Evolutionary conservation across 1,140 invertebrate genomes (phyloP), one percentile per base, ranked within the genome.

Genomic region (Drosophila murphyi): DNA sequence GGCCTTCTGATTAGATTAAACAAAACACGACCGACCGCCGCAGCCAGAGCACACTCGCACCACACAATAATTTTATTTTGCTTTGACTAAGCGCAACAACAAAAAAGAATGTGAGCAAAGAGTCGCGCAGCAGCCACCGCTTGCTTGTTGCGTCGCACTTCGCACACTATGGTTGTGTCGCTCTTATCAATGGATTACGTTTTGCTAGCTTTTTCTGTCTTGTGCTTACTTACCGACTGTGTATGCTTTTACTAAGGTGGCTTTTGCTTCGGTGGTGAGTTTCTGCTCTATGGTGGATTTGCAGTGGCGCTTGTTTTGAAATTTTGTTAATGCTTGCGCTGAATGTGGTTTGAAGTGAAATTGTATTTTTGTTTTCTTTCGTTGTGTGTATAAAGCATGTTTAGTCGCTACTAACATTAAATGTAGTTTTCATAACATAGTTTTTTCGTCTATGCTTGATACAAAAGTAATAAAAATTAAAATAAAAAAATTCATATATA

Each of bases 401-500:
- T 77, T 73, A 56, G 64, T 80, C 51, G 34, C 47, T 56, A 65
- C 41, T 62, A 67, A 76, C 28, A 71, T 6, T 51, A 45, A 54
- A 70, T 73, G 20, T 56, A 12, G 28, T 29, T 68, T 59, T 52
- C 12, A n/a, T 37, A 72, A 37, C 54, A 39, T 45, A 20, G 20
- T 60, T 70, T 72, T 67, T 60, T 72, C 68, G 47, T 55, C 59
- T 78, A 67, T 76, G 54, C 37, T 43, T 72, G 60, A 72, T 52
- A 78, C 65, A 55, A 76, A 78, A 77, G 76, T 64, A 69, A 63
- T 51, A 50, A 55, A 59, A 45, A 60, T 67, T n/a, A 72, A 55
- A 76, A 52, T 52, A 63, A 77, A 35, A 39, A 65, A 37, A 54
- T 56, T 56, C 37, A 61, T 73, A 39, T 5, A 47, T 50, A 41